A percentile compares a stretch with the other conserved stretches of the same genome.
Evolutionary conservation across 2,888 invertebrate species (phyloP).

Genomic region (Sphinx pinastri): DNA sequence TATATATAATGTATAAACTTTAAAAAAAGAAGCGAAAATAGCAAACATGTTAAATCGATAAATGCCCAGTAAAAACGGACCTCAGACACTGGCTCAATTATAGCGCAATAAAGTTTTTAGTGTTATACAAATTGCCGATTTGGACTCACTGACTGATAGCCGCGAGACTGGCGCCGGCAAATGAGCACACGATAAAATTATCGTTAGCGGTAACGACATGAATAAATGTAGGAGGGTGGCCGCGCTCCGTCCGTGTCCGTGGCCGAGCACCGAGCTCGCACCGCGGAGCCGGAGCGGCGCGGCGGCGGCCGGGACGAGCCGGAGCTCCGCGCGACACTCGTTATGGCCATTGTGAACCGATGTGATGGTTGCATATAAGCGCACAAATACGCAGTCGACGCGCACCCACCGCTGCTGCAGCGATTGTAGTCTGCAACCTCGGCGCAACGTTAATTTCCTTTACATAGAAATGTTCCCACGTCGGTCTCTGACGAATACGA

Average conservation of each 20-base stretch:
- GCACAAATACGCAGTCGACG: slow-evolving; percentile 34
- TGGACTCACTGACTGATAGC: slow-evolving; percentile 80
- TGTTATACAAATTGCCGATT: slow-evolving; percentile 82
- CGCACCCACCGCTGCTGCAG: slow-evolving; percentile 30
- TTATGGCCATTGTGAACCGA: slow-evolving; percentile 75
- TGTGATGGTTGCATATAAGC: slow-evolving; percentile 31
- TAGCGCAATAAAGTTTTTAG: slow-evolving; percentile 81
- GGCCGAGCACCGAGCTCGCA: slow-evolving; percentile 49
- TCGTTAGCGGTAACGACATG: slow-evolving; percentile 85
- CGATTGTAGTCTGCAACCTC: slow-evolving; percentile 40
- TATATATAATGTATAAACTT: not conserved
- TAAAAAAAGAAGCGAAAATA: not conserved
- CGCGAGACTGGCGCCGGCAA: slow-evolving; percentile 81
- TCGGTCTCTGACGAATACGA: not conserved
- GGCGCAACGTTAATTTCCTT: slow-evolving; percentile 46
- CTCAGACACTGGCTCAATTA: slow-evolving; percentile 67
- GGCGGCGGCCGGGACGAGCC: slow-evolving; percentile 48
- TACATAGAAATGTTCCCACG: slow-evolving; percentile 26
- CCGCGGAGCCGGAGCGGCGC: not conserved
- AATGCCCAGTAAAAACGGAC: slow-evolving; percentile 6
- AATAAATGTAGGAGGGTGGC: slow-evolving; percentile 83
- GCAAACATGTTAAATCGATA: slow-evolving; percentile 1
- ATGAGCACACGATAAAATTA: slow-evolving; percentile 85
- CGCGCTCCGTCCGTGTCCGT: slow-evolving; percentile 52
- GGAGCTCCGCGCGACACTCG: slow-evolving; percentile 56